Base-by-base conservation (phyloP, 2,113 vertebrate genomes). In the Burhinus bistriatus region DNA sequence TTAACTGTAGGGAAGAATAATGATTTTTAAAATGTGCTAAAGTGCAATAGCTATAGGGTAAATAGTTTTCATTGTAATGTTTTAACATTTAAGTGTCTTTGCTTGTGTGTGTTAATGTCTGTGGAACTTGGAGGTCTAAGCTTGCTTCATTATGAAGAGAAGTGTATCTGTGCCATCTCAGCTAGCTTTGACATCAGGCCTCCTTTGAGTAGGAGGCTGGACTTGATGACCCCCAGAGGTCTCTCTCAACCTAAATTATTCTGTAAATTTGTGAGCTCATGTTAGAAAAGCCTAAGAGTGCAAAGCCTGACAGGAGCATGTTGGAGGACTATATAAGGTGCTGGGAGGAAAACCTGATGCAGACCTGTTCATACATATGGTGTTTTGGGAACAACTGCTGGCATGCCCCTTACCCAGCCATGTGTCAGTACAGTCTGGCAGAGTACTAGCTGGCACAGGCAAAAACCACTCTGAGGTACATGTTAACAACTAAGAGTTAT, bases 141-240 rank as follows among this genome's bases (percentile, higher is more conserved):
- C 21, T 47, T 52, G 36, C 25, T 85, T 82, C 16, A 9, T 55
- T 87, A 22, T 10, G 9, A 51, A 29, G 30, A 54, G 62, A 59
- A 85, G 9, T 9, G 5, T 44, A 6, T 78, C 32, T 64, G 29
- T 58, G 15, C 25, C 7, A 18, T 40, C 29, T 68, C 32, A 55
- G 19, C 20, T 68, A 38, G 17, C 54, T 79, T 83, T 75, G 52
- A 75, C 13, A 5, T 47, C 44, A 54, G 11, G 15, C 5, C 18
- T 92, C 6, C 23, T 64, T 66, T 66, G 32, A 70, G n/a, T 49
- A 54, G 7, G 55, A 78, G 66, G 26, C 26, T 66, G n/a, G 21
- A 44, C 34, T 66, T 6, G 0, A 0, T 69, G 52, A 65, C 7
- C 7, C 6, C 55, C 23, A 12, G 27, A 34, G 5, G 15, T 83